Base-by-base conservation (phyloP, 1,140 invertebrate species). In the Macrotrachela quadricornifera region DNA sequence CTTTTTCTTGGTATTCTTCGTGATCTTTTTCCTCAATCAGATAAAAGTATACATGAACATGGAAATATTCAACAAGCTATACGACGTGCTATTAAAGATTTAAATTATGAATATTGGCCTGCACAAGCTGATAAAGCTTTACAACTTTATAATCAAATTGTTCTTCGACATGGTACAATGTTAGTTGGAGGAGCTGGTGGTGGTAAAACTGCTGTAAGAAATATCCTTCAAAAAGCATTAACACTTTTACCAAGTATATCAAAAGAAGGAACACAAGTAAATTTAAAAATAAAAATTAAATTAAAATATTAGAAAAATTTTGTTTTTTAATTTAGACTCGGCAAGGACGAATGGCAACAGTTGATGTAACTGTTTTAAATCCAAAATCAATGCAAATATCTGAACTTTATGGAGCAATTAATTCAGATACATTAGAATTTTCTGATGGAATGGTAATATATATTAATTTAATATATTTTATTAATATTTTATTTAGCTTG, bases 371-470 rank as follows among this genome's bases (percentile, higher is more conserved):
- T 12, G 16, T 53, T 53, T 46, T 47, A 38, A 86, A 86, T 71
- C 83, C 83, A 0, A 86, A 85, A 63, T 78, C 82, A 36, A 61
- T 85, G 46, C 79, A 76, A 54, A 67, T 84, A 42, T 78, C 78
- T 10, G 83, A 86, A 70, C 66, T 87, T 30, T 86, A 85, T 62
- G 83, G 83, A 16, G 81, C 85, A 65, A 84, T 82, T 68, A 82
- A 85, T 68, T 69, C 83, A 58, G 74, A 73, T 16, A 83, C 80
- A 8, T 78, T 79, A 39, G 81, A 85, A 70, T 86, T 83, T 83
- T 75, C 77, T 51, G 83, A 88, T 69, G 83, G 83, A 6, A 78
- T 86, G 6, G 74, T 87, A 49, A 44, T 44, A 0, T 47, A 53
- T 48, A 44, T 53, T 6, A 42, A 47, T 9, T 44, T 30, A 30